Conservation (phyloP, 2,113 vertebrate species). For the Caracal caracal region DNA sequence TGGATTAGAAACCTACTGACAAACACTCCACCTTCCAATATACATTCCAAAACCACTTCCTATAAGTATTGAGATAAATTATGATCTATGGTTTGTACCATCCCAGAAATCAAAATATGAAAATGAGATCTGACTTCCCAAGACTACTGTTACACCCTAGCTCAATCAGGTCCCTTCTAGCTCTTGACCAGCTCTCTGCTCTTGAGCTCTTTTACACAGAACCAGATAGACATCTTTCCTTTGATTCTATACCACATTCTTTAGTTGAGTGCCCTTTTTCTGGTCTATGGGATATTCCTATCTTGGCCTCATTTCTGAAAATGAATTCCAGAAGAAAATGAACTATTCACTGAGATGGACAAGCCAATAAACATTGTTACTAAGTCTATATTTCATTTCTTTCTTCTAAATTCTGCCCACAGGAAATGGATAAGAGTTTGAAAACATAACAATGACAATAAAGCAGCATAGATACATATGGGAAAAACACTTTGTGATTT, state of each 20-base stretch:
- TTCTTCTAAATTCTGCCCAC: background rate
- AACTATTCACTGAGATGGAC: background rate
- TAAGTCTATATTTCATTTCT: background rate
- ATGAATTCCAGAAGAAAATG: background rate
- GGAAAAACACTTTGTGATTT: background rate
- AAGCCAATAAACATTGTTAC: background rate
- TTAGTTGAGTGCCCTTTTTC: background rate
- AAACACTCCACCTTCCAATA: background rate
- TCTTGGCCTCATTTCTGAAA: background rate
- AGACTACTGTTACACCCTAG: background rate
- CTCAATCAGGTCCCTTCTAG: background rate
- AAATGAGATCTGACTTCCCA: background rate
- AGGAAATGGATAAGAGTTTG: background rate
- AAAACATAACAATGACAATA: background rate
- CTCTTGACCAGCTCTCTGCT: background rate
- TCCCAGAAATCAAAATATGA: background rate
- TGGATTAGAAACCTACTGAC: background rate
- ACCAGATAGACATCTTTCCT: background rate
- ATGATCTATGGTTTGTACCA: background rate
- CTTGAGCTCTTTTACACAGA: background rate
- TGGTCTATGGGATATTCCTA: background rate
- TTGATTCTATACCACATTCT: background rate
- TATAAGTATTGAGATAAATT: background rate
- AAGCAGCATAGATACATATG: background rate
- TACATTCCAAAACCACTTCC: background rate